Conservation (phyloP, 2,113 vertebrate genomes). For the Clarias batrachus region DNA sequence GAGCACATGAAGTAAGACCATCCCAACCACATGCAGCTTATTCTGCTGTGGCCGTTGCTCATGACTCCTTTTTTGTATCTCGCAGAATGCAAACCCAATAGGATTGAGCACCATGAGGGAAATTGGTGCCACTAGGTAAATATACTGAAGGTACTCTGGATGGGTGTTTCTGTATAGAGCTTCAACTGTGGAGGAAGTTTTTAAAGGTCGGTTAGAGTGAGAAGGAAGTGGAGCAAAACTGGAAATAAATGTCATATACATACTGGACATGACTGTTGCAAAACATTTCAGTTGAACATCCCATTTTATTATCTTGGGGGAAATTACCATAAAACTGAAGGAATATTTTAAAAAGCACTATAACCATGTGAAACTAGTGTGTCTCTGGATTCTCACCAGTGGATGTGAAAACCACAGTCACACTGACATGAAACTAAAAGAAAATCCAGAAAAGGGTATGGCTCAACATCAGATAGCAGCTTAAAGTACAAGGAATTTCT, state of each 20-base stretch:
- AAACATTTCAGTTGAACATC: neutral
- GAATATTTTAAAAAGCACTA: neutral
- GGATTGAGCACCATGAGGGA: constrained; percentile 96
- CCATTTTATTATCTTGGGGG: neutral
- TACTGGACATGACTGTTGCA: neutral
- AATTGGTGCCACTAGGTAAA: constrained; percentile 94
- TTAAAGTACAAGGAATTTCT: too few relatives aligned
- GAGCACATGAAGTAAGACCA: constrained; percentile 84
- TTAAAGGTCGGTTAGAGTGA: constrained; percentile 42
- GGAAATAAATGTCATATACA: neutral
- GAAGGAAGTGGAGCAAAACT: neutral
- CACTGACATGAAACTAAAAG: too few relatives aligned
- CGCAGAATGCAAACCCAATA: constrained; percentile 92
- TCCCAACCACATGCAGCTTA: constrained; percentile 81
- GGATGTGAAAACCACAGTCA: too few relatives aligned
- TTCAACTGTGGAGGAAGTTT: constrained; percentile 78
- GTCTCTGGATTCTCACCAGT: neutral
- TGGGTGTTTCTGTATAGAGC: constrained; percentile 90
- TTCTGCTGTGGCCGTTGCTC: constrained; percentile 77
- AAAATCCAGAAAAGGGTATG: too few relatives aligned
- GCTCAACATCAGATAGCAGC: too few relatives aligned
- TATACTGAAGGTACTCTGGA: constrained; percentile 96
- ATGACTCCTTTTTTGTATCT: constrained; percentile 91
- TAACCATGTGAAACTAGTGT: neutral
- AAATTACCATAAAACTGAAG: neutral